Percentiles rank a stretch among this genome's conserved stretches.
Conservation (phyloP, 2,113 vertebrate species). For the Aleadryas rufinucha region DNA sequence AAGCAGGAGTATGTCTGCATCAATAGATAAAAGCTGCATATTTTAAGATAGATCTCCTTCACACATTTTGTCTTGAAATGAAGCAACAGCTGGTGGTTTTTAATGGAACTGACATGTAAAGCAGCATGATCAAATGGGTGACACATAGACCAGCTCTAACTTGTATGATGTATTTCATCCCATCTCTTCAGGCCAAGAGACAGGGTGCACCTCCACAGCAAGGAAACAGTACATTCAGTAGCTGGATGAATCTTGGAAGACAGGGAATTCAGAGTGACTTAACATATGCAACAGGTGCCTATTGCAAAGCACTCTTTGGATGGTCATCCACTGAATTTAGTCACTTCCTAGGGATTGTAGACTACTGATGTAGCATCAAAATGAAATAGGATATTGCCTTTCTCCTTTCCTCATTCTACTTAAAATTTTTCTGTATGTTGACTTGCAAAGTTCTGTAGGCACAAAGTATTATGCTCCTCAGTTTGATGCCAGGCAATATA, state of each 20-base stretch:
- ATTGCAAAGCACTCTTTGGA: background rate
- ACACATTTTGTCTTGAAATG: background rate
- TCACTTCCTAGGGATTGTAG: background rate
- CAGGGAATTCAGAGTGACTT: background rate
- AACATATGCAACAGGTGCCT: background rate
- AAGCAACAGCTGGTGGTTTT: background rate
- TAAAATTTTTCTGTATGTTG: background rate
- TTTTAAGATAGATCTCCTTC: background rate
- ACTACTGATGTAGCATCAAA: background rate
- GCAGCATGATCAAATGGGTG: background rate
- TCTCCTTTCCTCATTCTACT: background rate
- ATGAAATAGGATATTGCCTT: rapidly evolving
- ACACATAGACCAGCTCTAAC: background rate
- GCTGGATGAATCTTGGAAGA: background rate
- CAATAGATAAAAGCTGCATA: background rate
- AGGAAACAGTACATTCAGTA: background rate
- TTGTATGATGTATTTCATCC: background rate
- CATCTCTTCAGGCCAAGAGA: background rate
- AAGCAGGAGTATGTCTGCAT: background rate
- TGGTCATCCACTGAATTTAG: background rate
- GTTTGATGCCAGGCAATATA: background rate
- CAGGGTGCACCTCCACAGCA: background rate
- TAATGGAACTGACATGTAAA: background rate
- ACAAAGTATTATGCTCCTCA: background rate
- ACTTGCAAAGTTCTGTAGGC: background rate